These are phyloP conservation scores for Blastobasis adustella DNA, from an alignment of 2,888 invertebrate genomes.

Conservation along the genomic window DNA sequence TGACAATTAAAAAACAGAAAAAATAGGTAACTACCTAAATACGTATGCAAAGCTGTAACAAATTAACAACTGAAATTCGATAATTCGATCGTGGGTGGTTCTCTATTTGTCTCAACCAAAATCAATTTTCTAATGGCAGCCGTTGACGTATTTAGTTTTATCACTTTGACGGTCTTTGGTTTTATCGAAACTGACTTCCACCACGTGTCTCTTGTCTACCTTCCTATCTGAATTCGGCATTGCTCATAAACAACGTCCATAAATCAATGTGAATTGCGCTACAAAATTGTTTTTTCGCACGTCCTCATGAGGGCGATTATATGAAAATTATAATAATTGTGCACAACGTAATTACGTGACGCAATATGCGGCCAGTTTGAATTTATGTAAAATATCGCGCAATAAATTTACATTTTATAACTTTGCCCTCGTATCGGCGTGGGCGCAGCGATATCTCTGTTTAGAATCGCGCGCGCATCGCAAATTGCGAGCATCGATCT, in stretches of 20 bases:
- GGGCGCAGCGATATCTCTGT: slow-evolving; percentile 56
- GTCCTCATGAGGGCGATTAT: slow-evolving; percentile 67
- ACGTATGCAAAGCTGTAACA: no score
- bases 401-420: slow-evolving; percentile 73
- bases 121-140: no score
- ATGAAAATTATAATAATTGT: slow-evolving; percentile 74
- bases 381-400: slow-evolving; percentile 70
- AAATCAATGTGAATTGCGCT: slow-evolving; percentile 47
- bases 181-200: no score
- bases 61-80: no score
- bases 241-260: slow-evolving; percentile 41
- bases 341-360: slow-evolving; percentile 63
- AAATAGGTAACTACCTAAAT: no score
- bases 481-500: slow-evolving; percentile 48
- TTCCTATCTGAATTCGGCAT: slow-evolving; percentile 34
- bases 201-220: slow-evolving; percentile 2
- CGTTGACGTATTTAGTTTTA: no score
- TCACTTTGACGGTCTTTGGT: no score
- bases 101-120: no score
- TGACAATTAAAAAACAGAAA: no score
- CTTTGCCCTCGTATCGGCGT: slow-evolving; percentile 47
- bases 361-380: slow-evolving; percentile 66
- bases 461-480: slow-evolving; percentile 53
- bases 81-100: no score
- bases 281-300: slow-evolving; percentile 70